Evolutionary conservation across 1,140 invertebrate species (phyloP).

Genomic region (Euura lappo): DNA sequence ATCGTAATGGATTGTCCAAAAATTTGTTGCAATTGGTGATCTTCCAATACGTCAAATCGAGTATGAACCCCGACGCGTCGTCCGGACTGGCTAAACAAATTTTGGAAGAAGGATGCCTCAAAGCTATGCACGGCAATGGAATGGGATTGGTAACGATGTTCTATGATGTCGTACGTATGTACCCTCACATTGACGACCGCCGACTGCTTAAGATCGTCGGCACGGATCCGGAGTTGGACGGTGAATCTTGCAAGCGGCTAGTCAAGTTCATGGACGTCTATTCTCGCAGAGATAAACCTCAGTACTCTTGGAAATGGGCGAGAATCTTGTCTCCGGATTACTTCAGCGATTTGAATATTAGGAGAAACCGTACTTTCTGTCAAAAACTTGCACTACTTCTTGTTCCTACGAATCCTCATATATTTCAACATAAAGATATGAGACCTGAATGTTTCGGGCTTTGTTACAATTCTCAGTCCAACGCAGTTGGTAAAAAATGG

Average conservation of each 20-base stretch:
- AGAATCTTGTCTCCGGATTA: not conserved
- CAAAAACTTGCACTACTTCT: not conserved
- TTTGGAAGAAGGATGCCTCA: not conserved
- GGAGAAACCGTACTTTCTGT: not conserved
- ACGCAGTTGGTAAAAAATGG: not conserved
- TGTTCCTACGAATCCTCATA: not conserved
- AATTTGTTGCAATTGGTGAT: not conserved
- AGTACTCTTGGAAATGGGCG: constrained; percentile 4
- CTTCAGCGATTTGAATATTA: not conserved
- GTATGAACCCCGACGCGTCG: not conserved
- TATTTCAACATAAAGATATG: constrained; percentile 5
- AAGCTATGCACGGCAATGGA: not conserved
- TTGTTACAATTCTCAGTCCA: not conserved
- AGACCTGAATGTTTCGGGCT: not conserved
- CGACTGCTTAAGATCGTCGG: not conserved
- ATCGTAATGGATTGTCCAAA: not conserved
- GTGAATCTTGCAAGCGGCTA: not conserved
- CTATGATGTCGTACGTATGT: not conserved
- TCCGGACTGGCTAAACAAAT: not conserved
- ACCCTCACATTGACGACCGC: not conserved
- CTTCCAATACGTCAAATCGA: not conserved
- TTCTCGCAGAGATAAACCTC: not conserved
- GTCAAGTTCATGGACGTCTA: not conserved
- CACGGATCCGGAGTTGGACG: not conserved
- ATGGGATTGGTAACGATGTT: not conserved